Evolutionary conservation across 2,113 vertebrate species (phyloP).

Genomic region (Scomber colias): DNA sequence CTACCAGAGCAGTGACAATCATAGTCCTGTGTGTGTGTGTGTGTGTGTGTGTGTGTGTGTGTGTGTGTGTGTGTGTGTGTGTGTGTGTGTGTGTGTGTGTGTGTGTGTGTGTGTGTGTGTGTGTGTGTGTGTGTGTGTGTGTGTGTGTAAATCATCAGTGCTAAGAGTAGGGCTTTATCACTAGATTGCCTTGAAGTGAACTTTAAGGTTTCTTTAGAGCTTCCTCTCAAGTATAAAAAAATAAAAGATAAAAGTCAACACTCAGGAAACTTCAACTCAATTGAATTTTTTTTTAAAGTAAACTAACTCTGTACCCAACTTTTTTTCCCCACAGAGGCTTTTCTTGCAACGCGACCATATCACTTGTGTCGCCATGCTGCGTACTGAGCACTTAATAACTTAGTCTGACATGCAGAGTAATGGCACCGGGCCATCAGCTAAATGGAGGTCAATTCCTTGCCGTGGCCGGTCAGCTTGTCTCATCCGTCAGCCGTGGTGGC

Average conservation of each 20-base stretch:
- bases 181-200: background rate
- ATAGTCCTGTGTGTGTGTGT: background rate
- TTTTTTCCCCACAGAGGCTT: background rate
- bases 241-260: no score
- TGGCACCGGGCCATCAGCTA: conserved; percentile 11
- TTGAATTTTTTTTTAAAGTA: background rate
- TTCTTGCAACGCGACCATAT: background rate
- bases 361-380: conserved; percentile 5
- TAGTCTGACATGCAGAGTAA: conserved; percentile 37
- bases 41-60: no score
- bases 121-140: no score
- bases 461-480: conserved; percentile 30
- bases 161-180: background rate
- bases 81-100: no score
- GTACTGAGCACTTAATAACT: conserved; percentile 32
- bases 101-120: no score
- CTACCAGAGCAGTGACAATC: conserved; percentile 12
- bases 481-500: background rate
- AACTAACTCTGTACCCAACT: background rate
- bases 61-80: no score
- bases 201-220: background rate
- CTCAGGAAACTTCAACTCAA: no score
- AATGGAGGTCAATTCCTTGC: conserved; percentile 29
- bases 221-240: no score
- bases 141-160: background rate